Evolutionary conservation across 2,888 invertebrate species (phyloP), one percentile per base, ranked within the genome.

Genomic region (Plagodis pulveraria): DNA sequence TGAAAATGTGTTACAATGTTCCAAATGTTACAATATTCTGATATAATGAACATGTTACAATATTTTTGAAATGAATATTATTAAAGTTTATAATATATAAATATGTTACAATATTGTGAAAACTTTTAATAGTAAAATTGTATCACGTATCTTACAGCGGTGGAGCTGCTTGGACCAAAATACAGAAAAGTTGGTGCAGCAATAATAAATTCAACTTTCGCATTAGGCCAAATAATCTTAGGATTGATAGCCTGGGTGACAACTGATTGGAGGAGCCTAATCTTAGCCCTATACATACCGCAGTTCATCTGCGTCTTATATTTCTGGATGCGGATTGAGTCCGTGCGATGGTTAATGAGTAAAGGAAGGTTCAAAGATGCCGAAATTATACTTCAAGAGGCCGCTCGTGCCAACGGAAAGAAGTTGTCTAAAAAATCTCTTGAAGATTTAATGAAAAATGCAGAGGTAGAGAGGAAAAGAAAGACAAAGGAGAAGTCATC

Each of bases 271-370:
- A 93, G 95, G 70, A 77, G 86, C 40, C 84, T 96, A 4, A 93
- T 96, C 5, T 89, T 95, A 22, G 89, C 94, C 2, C 86, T 96
- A 8, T 97, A 96, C 74, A 81, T 93, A 0, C 97, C 97, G 0
- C 94, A 95, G 10, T 79, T 96, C 9, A 72, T 96, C 0, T 93
- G 95, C 40, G 76, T 97, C 38, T 77, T 91, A 6, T 95, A 95
- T 72, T 94, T 94, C 65, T 95, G 95, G 94, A 71, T 95, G 7
- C 84, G 95, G 56, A 94, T 95, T 0, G 96, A 96, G 81, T 96
- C 96, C 4, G 91, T 96, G 0, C 93, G 97, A 54, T 97, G 97
- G 97, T 93, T 96, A 51, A 84, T 96, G 67, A 95, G 95, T 56
- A 95, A 96, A 73, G 94, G 94, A 0, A 93, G 94, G 54, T 93